A percentile compares a stretch with the other conserved stretches of the same genome.
phyloP scores from a whole-genome alignment of 2,888 invertebrate species.

The Dusona sp. region DNA sequence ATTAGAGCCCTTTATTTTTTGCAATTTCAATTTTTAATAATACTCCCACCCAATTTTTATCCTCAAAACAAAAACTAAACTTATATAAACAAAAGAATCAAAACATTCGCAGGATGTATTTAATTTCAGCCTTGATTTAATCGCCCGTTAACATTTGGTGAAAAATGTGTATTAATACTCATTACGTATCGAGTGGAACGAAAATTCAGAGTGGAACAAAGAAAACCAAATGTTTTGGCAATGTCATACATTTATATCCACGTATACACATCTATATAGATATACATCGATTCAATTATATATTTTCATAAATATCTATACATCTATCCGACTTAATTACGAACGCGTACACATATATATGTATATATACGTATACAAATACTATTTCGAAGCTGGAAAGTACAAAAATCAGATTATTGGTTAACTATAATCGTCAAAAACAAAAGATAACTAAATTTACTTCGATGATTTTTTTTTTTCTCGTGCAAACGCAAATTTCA shows the following conservation, averaged over 20 bases:
- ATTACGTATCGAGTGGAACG: not conserved
- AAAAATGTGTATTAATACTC: not conserved
- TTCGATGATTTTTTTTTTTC: not conserved
- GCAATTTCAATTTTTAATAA: not conserved
- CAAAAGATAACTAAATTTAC: too few relatives aligned
- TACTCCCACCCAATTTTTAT: not conserved
- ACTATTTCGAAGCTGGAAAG: not conserved
- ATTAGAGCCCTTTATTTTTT: not conserved
- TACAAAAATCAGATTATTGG: not conserved
- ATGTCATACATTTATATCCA: not conserved
- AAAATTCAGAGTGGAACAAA: not conserved
- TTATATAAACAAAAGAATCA: not conserved
- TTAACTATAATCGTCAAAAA: not conserved
- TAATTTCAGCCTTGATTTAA: not conserved
- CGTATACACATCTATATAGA: not conserved
- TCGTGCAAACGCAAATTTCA: not conserved
- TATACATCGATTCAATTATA: not conserved
- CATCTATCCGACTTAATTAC: not conserved
- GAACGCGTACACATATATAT: not conserved
- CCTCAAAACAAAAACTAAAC: not conserved
- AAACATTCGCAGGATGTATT: not conserved
- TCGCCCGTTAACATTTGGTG: not conserved
- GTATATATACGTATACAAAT: not conserved
- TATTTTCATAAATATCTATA: not conserved
- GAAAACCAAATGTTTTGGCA: conserved; percentile 13